A percentile compares a stretch with the other conserved stretches of the same genome.
Evolutionary conservation across 2,113 vertebrate species (phyloP).

Genomic region (Aptenodytes patagonicus): DNA sequence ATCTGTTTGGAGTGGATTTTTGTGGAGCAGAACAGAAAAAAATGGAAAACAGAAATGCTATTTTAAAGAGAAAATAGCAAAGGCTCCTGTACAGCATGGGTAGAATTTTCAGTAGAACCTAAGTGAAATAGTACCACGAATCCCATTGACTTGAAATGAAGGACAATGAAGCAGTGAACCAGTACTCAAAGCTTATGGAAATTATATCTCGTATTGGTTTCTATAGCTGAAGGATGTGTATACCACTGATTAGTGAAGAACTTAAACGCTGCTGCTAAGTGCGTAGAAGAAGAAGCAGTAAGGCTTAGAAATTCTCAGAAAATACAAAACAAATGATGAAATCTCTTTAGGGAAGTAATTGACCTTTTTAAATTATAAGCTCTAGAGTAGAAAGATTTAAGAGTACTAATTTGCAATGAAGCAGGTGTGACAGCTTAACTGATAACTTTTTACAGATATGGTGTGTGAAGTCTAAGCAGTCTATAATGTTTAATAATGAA

Average conservation of each 20-base stretch:
- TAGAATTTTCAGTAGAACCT: background rate
- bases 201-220: background rate
- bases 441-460: background rate
- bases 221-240: background rate
- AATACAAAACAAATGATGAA: constrained; percentile 35
- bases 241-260: constrained; percentile 43
- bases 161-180: background rate
- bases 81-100: background rate
- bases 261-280: constrained; percentile 17
- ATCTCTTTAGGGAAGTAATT: constrained; percentile 38
- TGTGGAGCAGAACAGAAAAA: background rate
- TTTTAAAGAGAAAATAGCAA: constrained; percentile 28
- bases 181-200: background rate
- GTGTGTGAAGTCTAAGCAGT: background rate
- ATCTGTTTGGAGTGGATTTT: constrained; percentile 57
- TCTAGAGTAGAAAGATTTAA: background rate
- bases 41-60: background rate
- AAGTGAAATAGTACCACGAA: background rate
- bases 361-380: constrained; percentile 38
- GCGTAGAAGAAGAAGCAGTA: background rate
- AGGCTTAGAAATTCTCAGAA: background rate
- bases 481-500: background rate
- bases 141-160: background rate
- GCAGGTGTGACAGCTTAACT: constrained; percentile 46
- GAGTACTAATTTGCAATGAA: constrained; percentile 8